Evolutionary conservation across 2,888 invertebrate genomes (phyloP).

Genomic region (Perdita meconis): DNA sequence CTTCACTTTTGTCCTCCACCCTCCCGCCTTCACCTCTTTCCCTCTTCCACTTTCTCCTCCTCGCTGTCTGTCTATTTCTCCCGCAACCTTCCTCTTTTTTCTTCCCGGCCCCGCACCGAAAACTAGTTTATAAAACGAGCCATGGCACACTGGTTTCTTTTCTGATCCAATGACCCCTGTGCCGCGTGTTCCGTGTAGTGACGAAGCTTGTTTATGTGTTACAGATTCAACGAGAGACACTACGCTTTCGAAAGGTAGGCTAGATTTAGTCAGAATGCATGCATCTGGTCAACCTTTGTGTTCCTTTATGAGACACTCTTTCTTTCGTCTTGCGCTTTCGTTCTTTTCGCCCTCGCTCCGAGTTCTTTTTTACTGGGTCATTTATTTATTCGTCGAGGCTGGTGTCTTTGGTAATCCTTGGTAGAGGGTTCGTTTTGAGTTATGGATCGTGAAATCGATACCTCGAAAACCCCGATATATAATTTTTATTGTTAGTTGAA

Average conservation of each 20-base stretch:
- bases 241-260: conserved; percentile 84
- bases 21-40: not conserved
- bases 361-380: not conserved
- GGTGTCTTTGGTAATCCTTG: too few species aligned
- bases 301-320: not conserved
- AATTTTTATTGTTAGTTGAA: too few species aligned
- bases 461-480: too few species aligned
- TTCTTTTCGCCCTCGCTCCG: not conserved
- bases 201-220: conserved; percentile 80
- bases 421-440: too few species aligned
- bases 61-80: too few species aligned
- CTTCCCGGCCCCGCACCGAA: conserved; percentile 44
- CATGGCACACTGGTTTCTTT: conserved; percentile 58
- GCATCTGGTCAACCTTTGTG: not conserved
- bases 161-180: conserved; percentile 65
- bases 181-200: conserved; percentile 60
- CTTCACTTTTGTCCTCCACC: conserved; percentile 36
- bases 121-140: conserved; percentile 71
- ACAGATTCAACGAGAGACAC: conserved; percentile 84
- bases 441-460: too few species aligned
- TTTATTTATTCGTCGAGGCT: not conserved
- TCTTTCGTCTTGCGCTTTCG: not conserved
- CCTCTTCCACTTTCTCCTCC: not conserved
- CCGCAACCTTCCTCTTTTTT: not conserved
- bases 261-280: conserved; percentile 64